These are phyloP conservation scores for Phrynocephalus vlangalii DNA, from an alignment of 2,797 vertebrate species.

Conservation along the genomic window DNA sequence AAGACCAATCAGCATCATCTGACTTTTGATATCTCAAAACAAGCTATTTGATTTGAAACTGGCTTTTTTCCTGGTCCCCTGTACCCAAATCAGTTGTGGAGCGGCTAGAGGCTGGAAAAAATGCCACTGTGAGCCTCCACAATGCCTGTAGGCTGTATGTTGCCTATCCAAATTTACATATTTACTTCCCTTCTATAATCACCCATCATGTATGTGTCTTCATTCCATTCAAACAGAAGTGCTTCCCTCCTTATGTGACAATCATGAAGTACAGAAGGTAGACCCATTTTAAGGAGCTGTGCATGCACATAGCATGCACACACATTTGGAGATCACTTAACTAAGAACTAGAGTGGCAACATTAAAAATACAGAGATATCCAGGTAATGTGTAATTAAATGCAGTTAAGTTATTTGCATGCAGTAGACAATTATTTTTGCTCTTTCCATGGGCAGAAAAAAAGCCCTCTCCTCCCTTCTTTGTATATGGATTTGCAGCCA, in stretches of 20 bases:
- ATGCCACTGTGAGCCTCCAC: neutral
- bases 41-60: neutral
- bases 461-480: neutral
- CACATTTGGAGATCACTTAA: neutral
- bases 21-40: neutral
- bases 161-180: neutral
- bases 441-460: constrained; percentile 21
- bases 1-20: no score
- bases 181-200: neutral
- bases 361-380: neutral
- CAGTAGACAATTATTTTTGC: neutral
- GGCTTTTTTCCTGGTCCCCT: neutral
- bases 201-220: neutral
- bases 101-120: neutral
- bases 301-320: no score
- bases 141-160: no score
- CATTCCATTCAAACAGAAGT: neutral
- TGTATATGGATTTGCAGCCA: constrained; percentile 44
- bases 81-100: neutral
- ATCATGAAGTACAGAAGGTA: neutral
- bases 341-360: neutral
- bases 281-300: neutral
- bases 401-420: neutral
- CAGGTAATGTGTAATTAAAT: no score
- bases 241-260: neutral